These are phyloP conservation scores for Pseudomyrmex dendroicus DNA, from an alignment of 1,140 invertebrate genomes.

Conservation along the genomic window DNA sequence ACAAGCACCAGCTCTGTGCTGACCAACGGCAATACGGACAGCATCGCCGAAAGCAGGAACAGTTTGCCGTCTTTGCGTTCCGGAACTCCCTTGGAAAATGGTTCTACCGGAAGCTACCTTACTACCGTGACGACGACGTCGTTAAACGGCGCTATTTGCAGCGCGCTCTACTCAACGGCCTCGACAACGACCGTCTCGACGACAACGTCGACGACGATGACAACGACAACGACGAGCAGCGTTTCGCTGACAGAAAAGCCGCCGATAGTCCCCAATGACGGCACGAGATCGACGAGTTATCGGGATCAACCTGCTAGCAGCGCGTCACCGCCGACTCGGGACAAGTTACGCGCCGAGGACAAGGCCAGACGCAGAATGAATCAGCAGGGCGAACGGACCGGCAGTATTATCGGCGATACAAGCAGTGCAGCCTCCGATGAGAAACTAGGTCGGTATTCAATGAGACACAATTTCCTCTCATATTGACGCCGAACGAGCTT, in stretches of 20 bases:
- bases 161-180: slow-evolving; percentile 45
- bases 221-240: slow-evolving; percentile 10
- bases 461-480: slow-evolving; percentile 20
- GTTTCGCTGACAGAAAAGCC: slow-evolving; percentile 76
- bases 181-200: slow-evolving; percentile 29
- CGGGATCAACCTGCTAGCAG: slow-evolving; percentile 89
- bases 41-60: slow-evolving; percentile 59
- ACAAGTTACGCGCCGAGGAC: slow-evolving; percentile 90
- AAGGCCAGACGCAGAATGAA: slow-evolving; percentile 86
- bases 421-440: slow-evolving; percentile 70
- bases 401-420: slow-evolving; percentile 57
- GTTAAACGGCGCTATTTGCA: slow-evolving; percentile 44
- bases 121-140: slow-evolving; percentile 56
- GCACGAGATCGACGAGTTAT: slow-evolving; percentile 78
- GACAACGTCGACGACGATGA: not conserved
- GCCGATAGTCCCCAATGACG: slow-evolving; percentile 76
- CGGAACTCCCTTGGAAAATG: slow-evolving; percentile 75
- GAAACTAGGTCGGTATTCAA: slow-evolving; percentile 78
- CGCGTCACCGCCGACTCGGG: slow-evolving; percentile 90
- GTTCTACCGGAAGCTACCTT: slow-evolving; percentile 65
- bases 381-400: slow-evolving; percentile 77
- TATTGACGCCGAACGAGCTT: not conserved
- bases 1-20: slow-evolving; percentile 49
- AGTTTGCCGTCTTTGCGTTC: slow-evolving; percentile 73
- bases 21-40: slow-evolving; percentile 71